Evolutionary conservation across 2,888 invertebrate genomes (phyloP), one percentile per base, ranked within the genome.

Genomic region (Azorinus chamasolen): DNA sequence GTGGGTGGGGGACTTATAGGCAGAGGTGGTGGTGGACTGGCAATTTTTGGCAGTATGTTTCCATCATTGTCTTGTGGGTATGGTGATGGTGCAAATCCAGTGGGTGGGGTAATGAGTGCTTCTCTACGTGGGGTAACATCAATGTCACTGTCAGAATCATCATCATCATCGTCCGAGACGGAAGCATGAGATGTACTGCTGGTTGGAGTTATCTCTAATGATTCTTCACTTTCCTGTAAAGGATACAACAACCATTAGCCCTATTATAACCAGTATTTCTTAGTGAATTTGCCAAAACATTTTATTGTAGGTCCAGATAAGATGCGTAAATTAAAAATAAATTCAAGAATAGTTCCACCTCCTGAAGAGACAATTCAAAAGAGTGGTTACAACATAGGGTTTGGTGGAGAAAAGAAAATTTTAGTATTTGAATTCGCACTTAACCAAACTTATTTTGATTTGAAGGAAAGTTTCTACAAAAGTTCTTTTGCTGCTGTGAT

Each of bases 1-100:
- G 68, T 68, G 6, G 83, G 83, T 57, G 81, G 82, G 25, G 82
- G 86, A 55, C 83, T 84, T 18, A 63, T 62, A 37, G 84, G 84
- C 8, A 84, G 72, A n/a, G 83, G 79, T 43, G 84, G 86, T 27
- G 84, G 78, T 14, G 77, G 78, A 48, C 74, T 81, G 20, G 45
- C 78, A 45, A 69, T 27, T 50, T 66, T 69, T 6, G 78, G 75
- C 4, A 72, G 16, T 12, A 75, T 64, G 24, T 54, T 41, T 16
- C 71, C 79, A 50, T 81, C 50, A 12, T 64, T 53, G 32, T 79
- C 69, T 32, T 70, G 55, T 55, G 70, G 75, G 46, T 66, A 74
- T 14, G 74, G 69, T 37, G 79, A 78, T 1, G 75, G 75, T 14
- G 80, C 74, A 55, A 83, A 84, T 10, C 79, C 83, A 24, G 78